These are phyloP conservation scores for Alauda arvensis DNA, from an alignment of 2,797 vertebrate species.

Conservation along the genomic window DNA sequence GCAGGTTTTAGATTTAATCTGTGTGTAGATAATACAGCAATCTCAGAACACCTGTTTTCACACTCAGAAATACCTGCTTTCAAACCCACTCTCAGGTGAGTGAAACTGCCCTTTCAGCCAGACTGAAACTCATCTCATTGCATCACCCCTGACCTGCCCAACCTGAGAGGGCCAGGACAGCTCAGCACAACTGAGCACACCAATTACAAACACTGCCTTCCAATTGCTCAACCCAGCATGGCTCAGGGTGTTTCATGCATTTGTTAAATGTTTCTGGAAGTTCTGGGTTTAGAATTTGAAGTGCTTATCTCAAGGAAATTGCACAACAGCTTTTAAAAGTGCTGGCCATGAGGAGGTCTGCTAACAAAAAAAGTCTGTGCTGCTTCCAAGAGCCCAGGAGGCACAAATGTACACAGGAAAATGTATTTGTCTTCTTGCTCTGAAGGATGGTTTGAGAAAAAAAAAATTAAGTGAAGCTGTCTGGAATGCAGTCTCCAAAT, in stretches of 20 bases:
- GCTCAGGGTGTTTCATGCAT: not conserved
- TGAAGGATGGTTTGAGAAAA: not conserved
- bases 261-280: not conserved
- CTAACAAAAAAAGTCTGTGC: constrained; percentile 19
- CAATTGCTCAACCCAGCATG: not conserved
- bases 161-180: not conserved
- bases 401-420: not conserved
- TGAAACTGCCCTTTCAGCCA: not conserved
- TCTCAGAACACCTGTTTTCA: not conserved
- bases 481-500: constrained; percentile 41
- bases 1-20: not conserved
- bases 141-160: not conserved
- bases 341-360: not conserved
- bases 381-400: constrained; percentile 38
- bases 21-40: not conserved
- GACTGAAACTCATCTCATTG: not conserved
- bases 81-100: not conserved
- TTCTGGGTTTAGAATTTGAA: not conserved
- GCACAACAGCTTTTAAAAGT: not conserved
- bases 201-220: not conserved
- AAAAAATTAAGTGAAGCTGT: not conserved
- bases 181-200: not conserved
- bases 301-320: constrained; percentile 15
- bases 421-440: not conserved
- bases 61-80: not conserved